These are phyloP conservation scores for Xanthorhoe designata DNA, from an alignment of 2,888 invertebrate genomes.

Conservation along the genomic window DNA sequence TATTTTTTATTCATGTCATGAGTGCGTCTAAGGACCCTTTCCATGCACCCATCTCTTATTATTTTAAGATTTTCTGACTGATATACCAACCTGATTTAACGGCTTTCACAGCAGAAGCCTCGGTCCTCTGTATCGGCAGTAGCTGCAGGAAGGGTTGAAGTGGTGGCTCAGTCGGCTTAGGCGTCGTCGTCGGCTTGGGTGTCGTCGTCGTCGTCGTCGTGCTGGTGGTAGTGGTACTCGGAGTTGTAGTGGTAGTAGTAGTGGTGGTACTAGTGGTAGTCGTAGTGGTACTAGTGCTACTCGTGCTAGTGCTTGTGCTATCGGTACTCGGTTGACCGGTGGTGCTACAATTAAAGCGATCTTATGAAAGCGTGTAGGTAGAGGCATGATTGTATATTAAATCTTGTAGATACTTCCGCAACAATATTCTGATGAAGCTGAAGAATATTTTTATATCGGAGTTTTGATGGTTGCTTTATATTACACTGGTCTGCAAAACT, in stretches of 20 bases:
- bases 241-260: constrained; percentile 64
- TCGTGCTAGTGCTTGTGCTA: constrained; percentile 62
- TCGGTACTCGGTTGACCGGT: constrained; percentile 60
- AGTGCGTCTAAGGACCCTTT: too few species aligned
- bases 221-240: constrained; percentile 74
- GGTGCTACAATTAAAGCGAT: constrained; percentile 62
- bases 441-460: too few species aligned
- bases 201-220: constrained; percentile 70
- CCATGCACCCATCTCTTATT: not conserved
- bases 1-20: too few species aligned
- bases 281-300: constrained; percentile 52
- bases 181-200: constrained; percentile 51
- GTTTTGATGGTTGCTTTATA: too few species aligned
- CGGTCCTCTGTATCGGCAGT: constrained; percentile 71
- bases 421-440: not conserved
- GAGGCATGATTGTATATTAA: not conserved
- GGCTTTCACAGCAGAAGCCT: constrained; percentile 50
- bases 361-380: constrained; percentile 16
- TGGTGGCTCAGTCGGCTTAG: constrained; percentile 51
- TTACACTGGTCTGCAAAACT: too few species aligned
- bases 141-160: constrained; percentile 73
- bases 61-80: not conserved
- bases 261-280: constrained; percentile 65
- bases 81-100: constrained; percentile 61
- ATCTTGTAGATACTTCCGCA: not conserved